These are phyloP conservation scores for Okapia johnstoni DNA, from an alignment of 2,113 vertebrate species.

Conservation along the genomic window DNA sequence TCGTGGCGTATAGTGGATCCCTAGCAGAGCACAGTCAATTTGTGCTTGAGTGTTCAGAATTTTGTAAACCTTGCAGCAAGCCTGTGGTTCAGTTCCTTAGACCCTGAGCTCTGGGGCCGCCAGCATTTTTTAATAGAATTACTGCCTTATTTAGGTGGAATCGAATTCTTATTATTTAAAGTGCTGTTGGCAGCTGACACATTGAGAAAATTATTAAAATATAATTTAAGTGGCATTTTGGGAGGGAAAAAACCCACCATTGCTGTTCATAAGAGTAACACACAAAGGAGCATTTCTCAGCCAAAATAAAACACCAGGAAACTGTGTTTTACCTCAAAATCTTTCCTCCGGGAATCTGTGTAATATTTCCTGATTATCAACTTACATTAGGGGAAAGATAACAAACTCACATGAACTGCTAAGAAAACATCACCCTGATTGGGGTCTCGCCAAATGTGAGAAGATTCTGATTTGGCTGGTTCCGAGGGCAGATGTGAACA, in stretches of 20 bases:
- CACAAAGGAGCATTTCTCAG: slow-evolving; percentile 18
- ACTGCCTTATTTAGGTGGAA: slow-evolving; percentile 48
- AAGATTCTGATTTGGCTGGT: neutral
- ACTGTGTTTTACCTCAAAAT: neutral
- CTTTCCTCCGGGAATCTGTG: neutral
- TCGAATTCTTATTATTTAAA: slow-evolving; percentile 68
- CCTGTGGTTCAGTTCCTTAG: neutral
- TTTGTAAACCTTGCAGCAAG: neutral
- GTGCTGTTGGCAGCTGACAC: slow-evolving; percentile 59
- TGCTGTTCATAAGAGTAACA: slow-evolving; percentile 3
- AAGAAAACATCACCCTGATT: neutral
- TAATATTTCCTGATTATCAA: neutral
- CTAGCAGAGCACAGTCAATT: accelerated
- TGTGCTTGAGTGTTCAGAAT: neutral
- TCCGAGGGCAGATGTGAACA: accelerated
- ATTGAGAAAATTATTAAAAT: slow-evolving; percentile 67
- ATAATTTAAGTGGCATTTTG: slow-evolving; percentile 56
- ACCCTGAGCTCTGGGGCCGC: neutral
- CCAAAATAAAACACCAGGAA: neutral
- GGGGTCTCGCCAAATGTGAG: accelerated
- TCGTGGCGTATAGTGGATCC: accelerated
- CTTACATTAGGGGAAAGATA: neutral
- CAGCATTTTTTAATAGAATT: slow-evolving; percentile 52
- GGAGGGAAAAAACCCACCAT: neutral
- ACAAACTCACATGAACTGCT: neutral